A percentile compares a stretch with the other conserved stretches of the same genome.
Evolutionary conservation across 2,113 vertebrate genomes (phyloP).

Genomic region (Leptosomus discolor): DNA sequence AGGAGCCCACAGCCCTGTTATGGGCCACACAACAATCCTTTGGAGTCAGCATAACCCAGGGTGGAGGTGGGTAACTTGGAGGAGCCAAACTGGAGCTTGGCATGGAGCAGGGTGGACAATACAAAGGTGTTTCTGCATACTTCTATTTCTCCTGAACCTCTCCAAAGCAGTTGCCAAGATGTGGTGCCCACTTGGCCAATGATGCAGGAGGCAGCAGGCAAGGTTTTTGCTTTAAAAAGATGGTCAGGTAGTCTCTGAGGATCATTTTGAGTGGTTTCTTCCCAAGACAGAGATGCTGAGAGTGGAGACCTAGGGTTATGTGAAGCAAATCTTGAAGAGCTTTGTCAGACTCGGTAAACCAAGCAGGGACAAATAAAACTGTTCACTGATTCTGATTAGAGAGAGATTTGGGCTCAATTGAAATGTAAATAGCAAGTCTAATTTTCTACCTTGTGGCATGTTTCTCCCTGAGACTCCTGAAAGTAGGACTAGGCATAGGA

Average conservation of each 20-base stretch:
- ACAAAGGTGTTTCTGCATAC: not conserved
- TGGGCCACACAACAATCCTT: not conserved
- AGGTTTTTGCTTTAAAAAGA: not conserved
- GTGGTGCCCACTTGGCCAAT: not conserved
- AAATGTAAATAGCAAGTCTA: not conserved
- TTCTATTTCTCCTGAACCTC: not conserved
- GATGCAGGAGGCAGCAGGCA: not conserved
- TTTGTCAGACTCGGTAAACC: not conserved
- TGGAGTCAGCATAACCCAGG: not conserved
- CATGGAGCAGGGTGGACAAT: not conserved
- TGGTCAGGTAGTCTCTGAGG: not conserved
- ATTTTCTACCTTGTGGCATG: not conserved
- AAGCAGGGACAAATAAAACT: not conserved
- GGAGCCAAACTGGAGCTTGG: not conserved
- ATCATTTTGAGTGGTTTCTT: not conserved
- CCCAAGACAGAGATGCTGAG: not conserved
- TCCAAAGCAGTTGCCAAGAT: not conserved
- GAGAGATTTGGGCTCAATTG: not conserved
- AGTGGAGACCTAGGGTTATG: not conserved
- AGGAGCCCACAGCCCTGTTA: not conserved
- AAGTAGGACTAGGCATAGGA: not conserved
- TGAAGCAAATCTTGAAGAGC: not conserved
- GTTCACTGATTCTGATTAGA: not conserved
- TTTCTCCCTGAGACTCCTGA: not conserved
- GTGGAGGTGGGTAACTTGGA: not conserved